Percentiles rank a stretch among this genome's conserved stretches.
Conservation (phyloP, 2,113 vertebrate genomes). For the Podarcis raffonei region DNA sequence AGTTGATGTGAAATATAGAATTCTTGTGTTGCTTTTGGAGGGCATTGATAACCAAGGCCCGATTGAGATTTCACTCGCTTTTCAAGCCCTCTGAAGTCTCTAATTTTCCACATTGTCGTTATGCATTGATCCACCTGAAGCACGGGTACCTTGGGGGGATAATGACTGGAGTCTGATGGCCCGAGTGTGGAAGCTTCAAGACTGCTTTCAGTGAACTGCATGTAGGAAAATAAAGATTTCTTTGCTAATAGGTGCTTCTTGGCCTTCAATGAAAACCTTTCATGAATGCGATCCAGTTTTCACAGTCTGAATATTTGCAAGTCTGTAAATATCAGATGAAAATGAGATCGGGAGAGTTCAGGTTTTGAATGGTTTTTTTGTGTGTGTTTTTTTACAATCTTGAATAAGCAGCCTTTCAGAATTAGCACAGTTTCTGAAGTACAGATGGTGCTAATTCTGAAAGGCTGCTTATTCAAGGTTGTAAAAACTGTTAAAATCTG, state of each 20-base stretch:
- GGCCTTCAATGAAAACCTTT: neutral
- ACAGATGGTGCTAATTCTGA: neutral
- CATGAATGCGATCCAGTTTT: neutral
- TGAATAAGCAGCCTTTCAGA: too few species aligned
- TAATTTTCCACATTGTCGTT: neutral
- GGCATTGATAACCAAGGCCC: neutral
- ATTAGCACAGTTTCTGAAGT: too few species aligned
- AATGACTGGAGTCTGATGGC: neutral
- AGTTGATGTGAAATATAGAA: neutral
- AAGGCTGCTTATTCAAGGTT: neutral
- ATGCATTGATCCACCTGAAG: neutral
- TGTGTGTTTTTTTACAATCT: too few species aligned
- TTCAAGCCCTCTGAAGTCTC: neutral
- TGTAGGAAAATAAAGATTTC: neutral
- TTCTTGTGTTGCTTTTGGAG: neutral
- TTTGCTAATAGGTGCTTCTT: neutral
- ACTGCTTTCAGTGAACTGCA: neutral
- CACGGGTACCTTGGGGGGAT: rapidly evolving
- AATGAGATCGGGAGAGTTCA: neutral
- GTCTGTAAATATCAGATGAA: neutral
- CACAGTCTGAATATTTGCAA: neutral
- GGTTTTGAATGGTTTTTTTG: too few species aligned
- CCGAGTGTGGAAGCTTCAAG: neutral
- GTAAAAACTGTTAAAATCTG: neutral
- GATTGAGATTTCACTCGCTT: neutral